These are phyloP conservation scores for Clarias macrocephalus DNA, from an alignment of 2,113 vertebrate genomes.

Conservation along the genomic window DNA sequence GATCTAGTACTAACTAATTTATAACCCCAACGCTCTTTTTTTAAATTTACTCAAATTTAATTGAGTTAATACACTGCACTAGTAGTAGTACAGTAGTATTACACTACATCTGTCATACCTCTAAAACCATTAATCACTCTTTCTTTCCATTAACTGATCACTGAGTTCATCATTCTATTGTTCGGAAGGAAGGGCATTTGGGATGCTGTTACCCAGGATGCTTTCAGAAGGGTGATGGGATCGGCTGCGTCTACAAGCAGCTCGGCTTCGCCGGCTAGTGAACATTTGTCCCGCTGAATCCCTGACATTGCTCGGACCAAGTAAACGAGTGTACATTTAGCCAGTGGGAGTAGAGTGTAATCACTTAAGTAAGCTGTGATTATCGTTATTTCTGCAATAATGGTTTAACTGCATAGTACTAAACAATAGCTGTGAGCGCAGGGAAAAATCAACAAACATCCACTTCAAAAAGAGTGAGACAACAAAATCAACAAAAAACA, in stretches of 20 bases:
- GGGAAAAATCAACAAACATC: not conserved
- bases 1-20: not conserved
- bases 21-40: not conserved
- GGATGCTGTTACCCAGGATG: slow-evolving; percentile 59
- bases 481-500: not conserved
- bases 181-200: slow-evolving; percentile 66
- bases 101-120: not conserved
- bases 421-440: not conserved
- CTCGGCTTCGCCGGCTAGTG: slow-evolving; percentile 63
- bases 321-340: slow-evolving; percentile 6
- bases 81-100: no score
- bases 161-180: slow-evolving; percentile 64
- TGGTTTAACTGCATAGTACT: not conserved
- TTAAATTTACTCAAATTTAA: no score
- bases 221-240: slow-evolving; percentile 64
- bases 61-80: no score
- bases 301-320: not conserved
- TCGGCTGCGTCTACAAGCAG: slow-evolving; percentile 68
- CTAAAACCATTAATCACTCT: not conserved
- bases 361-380: slow-evolving; percentile 8
- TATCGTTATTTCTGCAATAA: slow-evolving; percentile 17
- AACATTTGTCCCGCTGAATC: no score
- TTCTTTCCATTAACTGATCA: slow-evolving; percentile 61
- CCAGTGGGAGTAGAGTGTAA: slow-evolving; percentile 19
- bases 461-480: not conserved